phyloP scores from a whole-genome alignment of 2,888 invertebrate species.

The Limulus polyphemus region DNA sequence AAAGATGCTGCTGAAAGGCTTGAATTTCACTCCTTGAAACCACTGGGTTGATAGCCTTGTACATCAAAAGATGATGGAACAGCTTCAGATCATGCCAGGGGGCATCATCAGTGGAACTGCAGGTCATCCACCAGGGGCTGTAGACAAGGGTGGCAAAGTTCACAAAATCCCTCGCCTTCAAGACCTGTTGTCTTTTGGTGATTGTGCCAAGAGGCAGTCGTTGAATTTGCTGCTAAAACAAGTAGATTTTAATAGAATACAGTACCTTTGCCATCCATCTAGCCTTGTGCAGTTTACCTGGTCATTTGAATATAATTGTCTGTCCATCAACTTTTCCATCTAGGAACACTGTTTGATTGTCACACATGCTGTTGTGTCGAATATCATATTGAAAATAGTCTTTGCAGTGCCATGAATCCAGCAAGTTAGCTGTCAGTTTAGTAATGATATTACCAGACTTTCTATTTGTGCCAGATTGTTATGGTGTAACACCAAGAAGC shows the following conservation, averaged over 20 bases:
- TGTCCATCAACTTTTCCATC: too few relatives aligned
- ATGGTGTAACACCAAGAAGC: too few relatives aligned
- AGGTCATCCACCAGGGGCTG: constrained; percentile 1
- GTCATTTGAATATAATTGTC: too few relatives aligned
- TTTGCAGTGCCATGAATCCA: too few relatives aligned
- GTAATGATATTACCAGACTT: too few relatives aligned
- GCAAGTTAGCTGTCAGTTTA: neutral
- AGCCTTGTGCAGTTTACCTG: neutral
- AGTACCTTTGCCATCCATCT: neutral
- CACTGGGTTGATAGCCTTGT: constrained; percentile 1
- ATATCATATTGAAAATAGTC: too few relatives aligned
- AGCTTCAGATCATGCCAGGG: too few relatives aligned
- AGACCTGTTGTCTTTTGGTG: constrained; percentile 3
- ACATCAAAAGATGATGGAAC: neutral
- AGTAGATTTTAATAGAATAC: constrained; percentile 1
- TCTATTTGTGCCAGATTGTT: too few relatives aligned
- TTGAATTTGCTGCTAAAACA: neutral
- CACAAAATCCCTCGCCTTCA: neutral
- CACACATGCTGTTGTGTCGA: too few relatives aligned
- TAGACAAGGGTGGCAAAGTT: constrained; percentile 1
- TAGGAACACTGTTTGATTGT: too few relatives aligned
- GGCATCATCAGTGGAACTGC: neutral
- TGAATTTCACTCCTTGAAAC: constrained; percentile 1
- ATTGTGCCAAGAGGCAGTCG: constrained; percentile 3
- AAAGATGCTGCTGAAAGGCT: constrained; percentile 1